Evolutionary conservation across 2,888 invertebrate genomes (phyloP).

Genomic region (Hydropsyche betteni): DNA sequence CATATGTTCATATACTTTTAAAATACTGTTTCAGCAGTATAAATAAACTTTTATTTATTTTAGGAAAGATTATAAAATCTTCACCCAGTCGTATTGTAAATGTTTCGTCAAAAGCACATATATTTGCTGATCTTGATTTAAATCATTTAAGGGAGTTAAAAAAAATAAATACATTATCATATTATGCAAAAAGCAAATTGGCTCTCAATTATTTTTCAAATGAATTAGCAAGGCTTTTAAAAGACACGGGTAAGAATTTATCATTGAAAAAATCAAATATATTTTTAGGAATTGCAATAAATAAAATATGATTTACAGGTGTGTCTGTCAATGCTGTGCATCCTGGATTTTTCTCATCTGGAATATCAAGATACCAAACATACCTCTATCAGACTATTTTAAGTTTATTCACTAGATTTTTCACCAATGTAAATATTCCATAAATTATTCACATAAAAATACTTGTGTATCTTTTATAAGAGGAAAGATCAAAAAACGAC

Average conservation of each 20-base stretch:
- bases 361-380: neutral
- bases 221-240: neutral
- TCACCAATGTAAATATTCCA: too few species aligned
- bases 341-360: neutral
- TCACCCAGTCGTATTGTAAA: slow-evolving; percentile 7
- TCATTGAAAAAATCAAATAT: neutral
- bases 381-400: too few species aligned
- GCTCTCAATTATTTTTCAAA: neutral
- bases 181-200: neutral
- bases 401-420: too few species aligned
- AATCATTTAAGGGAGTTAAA: neutral
- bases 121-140: neutral
- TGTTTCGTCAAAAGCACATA: neutral
- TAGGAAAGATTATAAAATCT: neutral
- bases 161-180: too few species aligned
- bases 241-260: neutral
- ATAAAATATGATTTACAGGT: neutral
- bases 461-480: neutral
- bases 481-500: too few species aligned
- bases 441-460: neutral
- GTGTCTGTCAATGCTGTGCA: neutral
- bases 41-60: neutral
- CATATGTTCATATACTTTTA: too few species aligned
- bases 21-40: too few species aligned
- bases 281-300: neutral